These are phyloP conservation scores for Triplophysa tibetana DNA, from an alignment of 2,113 vertebrate species.

Conservation along the genomic window DNA sequence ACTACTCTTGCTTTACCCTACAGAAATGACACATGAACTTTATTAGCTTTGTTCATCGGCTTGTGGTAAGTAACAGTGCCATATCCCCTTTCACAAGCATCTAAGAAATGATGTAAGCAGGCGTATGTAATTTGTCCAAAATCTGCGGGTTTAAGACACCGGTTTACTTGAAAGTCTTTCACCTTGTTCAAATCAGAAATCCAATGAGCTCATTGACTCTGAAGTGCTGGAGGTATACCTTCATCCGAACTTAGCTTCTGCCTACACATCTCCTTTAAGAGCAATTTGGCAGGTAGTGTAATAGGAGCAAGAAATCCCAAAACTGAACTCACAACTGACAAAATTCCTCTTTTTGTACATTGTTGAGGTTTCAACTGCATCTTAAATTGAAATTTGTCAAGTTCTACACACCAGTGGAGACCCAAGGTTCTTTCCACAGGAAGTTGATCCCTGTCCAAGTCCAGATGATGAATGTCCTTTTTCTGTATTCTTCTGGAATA, in stretches of 20 bases:
- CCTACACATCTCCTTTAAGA: too few species aligned
- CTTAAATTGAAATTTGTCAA: conserved; percentile 21
- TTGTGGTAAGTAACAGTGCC: background rate
- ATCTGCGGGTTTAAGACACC: too few species aligned
- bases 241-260: too few species aligned
- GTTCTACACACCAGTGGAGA: conserved; percentile 36
- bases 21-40: background rate
- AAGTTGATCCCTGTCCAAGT: conserved; percentile 15
- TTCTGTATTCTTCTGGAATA: background rate
- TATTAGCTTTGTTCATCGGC: background rate
- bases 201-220: too few species aligned
- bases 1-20: conserved; percentile 10
- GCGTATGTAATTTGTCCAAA: background rate
- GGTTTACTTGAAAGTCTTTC: too few species aligned
- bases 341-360: background rate
- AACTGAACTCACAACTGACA: too few species aligned
- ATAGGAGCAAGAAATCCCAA: too few species aligned
- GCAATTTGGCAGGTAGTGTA: too few species aligned
- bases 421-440: conserved; percentile 27
- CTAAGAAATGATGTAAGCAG: conserved; percentile 21
- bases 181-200: too few species aligned
- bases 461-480: background rate
- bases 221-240: too few species aligned
- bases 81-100: conserved; percentile 5
- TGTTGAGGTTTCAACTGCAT: too few species aligned